Evolutionary conservation across 2,113 vertebrate genomes (phyloP).

Genomic region (Conger conger): DNA sequence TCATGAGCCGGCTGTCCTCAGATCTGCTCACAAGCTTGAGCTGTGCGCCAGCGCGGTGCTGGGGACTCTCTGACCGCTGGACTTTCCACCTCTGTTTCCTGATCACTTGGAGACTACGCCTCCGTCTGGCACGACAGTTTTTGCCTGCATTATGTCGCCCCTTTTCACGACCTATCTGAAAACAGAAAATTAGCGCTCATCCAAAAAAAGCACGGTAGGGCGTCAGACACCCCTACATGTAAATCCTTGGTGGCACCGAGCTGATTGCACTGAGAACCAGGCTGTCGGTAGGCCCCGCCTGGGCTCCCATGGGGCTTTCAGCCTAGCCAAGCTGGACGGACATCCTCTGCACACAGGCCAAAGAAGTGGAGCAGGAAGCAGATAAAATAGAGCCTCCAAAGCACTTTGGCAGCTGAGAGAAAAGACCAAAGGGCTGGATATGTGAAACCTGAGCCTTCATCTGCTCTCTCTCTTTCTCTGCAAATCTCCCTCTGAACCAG

Average conservation of each 20-base stretch:
- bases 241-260: neutral
- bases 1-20: no score
- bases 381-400: constrained; percentile 67
- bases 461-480: neutral
- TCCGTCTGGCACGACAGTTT: neutral
- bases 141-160: neutral
- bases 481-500: constrained; percentile 13
- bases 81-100: no score
- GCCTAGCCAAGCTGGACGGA: constrained; percentile 61
- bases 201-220: neutral
- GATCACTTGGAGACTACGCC: neutral
- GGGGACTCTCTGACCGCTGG: no score
- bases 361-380: constrained; percentile 52
- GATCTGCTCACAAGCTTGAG: no score
- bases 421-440: constrained; percentile 57
- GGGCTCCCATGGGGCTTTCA: constrained; percentile 41
- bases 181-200: neutral
- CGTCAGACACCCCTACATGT: neutral
- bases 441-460: neutral
- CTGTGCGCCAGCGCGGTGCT: no score
- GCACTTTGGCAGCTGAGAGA: constrained; percentile 65
- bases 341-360: constrained; percentile 59
- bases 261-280: constrained; percentile 36
- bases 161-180: neutral
- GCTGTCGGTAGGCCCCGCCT: constrained; percentile 35